Evolutionary conservation across 2,797 vertebrate genomes (phyloP), one percentile per base, ranked within the genome.

Genomic region (Crypturellus tataupa): DNA sequence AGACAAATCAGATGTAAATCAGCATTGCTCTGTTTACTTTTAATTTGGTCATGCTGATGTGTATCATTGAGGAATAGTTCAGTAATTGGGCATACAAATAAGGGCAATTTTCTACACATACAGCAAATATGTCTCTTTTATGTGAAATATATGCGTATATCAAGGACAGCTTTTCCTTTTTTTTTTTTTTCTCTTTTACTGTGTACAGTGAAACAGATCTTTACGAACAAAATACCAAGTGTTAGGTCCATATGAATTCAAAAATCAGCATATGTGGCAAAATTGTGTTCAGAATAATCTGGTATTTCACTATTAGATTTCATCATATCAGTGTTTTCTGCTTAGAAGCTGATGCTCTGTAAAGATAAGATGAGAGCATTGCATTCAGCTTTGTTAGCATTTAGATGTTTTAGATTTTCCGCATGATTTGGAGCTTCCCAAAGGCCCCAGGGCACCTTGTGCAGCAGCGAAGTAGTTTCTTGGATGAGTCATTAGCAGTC

Each of bases 1-100:
- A 85, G 83, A 73, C 35, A 47, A 14, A 51, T 86, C 64, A 92
- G 27, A 77, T 79, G 20, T 70, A 95, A 94, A 94, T 94, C 59
- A 86, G 40, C 3, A 1, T 53, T 82, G 40, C 24, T 91, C 18
- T 94, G 64, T 80, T 94, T 88, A 80, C 78, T 95, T 95, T 80
- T 70, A 86, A 77, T 90, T 89, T 93, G 60, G 17, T 76, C 37
- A 55, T 42, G 35, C 6, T 12, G 21, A n/a, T 62, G 18, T 46
- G 37, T 23, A 73, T 58, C 75, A 73, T 9, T 2, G 1, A 84
- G 37, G 19, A 95, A 29, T 19, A 56, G 24, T 67, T 67, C 40
- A 82, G 31, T 70, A n/a, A 86, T 68, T 72, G 60, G 63, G 46
- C n/a, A 35, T 3, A 49, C 63, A 24, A 70, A 39, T 7, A 81